Base-by-base conservation (phyloP, 2,888 invertebrate species). In the Embidobia sp. region DNA sequence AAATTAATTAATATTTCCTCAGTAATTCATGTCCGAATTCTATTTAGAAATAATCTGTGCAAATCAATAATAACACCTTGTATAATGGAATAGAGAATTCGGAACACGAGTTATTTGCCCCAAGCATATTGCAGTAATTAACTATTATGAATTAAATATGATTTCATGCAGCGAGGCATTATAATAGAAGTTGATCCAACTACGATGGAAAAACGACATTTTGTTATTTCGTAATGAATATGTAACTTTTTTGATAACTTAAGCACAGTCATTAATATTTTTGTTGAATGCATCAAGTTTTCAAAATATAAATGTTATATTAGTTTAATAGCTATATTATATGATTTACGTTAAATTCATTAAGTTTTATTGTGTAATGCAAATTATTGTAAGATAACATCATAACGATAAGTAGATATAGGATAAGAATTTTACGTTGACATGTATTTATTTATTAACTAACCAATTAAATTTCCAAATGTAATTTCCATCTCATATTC, bases 1-100 rank as follows among this genome's bases (percentile, higher is more conserved):
- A 29, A 6, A 2, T 5, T 3, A n/a, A n/a, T 29, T 8, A 26
- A 10, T 1, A 18, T 19, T 19, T 29, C 31, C 7, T 40, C 10
- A 19, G 27, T 37, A 26, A 61, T 42, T 61, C 27, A 61, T 7
- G 35, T 53, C 37, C 10, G 27, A 46, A 61, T 70, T 61, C 42
- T 51, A 51, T 61, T 61, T 51, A 16, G 44, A 70, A 61, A 70
- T 73, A 64, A 73, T 73, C 63, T 44, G 26, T 42, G 11, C 40
- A 49, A 73, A 64, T 73, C 64, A 64, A 73, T 73, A 64, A 64
- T 49, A 73, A 63, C 73, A 64, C 46, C 51, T 48, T 73, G 40
- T 73, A 57, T 64, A 49, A 40, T 63, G 49, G 72, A 64, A 55
- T 48, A 57, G 55, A 49, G 63, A 72, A 63, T 72, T 63, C 31